phyloP scores from a whole-genome alignment of 2,888 invertebrate genomes.

The Scaptomyza caliginosa region DNA sequence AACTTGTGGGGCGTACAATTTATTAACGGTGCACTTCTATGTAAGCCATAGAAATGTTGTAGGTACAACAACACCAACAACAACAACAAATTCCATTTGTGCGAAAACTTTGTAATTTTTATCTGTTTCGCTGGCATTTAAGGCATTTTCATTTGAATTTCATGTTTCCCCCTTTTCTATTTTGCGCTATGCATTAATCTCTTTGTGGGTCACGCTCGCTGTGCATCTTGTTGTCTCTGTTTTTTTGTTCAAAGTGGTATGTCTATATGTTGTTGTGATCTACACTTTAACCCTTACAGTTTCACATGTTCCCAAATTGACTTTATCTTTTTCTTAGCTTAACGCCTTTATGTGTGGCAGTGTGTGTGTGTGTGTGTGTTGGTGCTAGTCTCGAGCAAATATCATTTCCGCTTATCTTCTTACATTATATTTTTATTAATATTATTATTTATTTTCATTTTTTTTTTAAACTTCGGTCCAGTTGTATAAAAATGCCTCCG shows the following conservation, averaged over 20 bases:
- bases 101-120: conserved; percentile 29
- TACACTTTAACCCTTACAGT: too few relatives aligned
- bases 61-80: conserved; percentile 25
- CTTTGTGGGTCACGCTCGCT: not conserved
- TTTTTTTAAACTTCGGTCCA: too few relatives aligned
- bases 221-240: not conserved
- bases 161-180: not conserved
- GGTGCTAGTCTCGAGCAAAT: not conserved
- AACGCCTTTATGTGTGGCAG: too few relatives aligned
- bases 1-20: conserved; percentile 59
- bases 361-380: too few relatives aligned
- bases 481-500: conserved; percentile 8
- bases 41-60: conserved; percentile 31
- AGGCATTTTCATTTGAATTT: not conserved
- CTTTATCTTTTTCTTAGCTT: too few relatives aligned
- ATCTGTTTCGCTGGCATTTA: conserved; percentile 8
- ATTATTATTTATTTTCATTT: conserved; percentile 35
- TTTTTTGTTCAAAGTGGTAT: too few relatives aligned
- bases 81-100: conserved; percentile 11
- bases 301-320: too few relatives aligned
- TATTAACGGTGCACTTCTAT: conserved; percentile 56
- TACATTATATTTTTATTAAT: conserved; percentile 18
- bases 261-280: too few relatives aligned
- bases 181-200: conserved; percentile 32
- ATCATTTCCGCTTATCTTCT: conserved; percentile 21